Base-by-base conservation (phyloP, 1,140 invertebrate genomes). In the Saxidomus purpurata region DNA sequence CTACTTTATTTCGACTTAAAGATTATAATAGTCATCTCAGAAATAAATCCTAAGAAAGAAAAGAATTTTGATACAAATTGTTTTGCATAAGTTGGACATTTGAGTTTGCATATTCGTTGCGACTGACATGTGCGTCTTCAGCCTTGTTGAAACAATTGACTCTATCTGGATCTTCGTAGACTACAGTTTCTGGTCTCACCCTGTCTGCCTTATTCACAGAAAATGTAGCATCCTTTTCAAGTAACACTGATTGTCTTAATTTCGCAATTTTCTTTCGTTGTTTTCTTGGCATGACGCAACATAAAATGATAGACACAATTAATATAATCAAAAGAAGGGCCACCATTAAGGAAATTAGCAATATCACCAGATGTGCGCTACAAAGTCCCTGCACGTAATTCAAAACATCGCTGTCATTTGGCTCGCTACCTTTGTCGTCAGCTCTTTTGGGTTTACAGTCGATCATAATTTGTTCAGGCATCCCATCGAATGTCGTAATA, bases 241-340 rank as follows among this genome's bases (percentile, higher is more conserved):
- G n/a, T 28, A 59, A 28, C 77, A 59, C 31, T 6, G 77, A 80
- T 11, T 80, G 34, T 59, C 77, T n/a, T n/a, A 80, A 8, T 28
- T 59, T 25, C n/a, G 15, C 34, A 0, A 80, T 80, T 36, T 49
- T 19, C 28, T 47, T 34, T 6, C 52, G 77, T 34, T 80, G 77
- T 59, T 80, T 80, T 31, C 49, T 25, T 15, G 77, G 77, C 77
- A 80, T 59, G 19, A 80, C 77, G 28, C 77, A 80, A 22, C 77
- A 80, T n/a, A 80, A 34, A 49, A 55, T 80, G 47, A 80, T 55
- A 9, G 77, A 80, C 31, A 59, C 31, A 13, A 80, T 80, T 31
- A 80, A 34, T n/a, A 80, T 80, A 31, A 80, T 59, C 4, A 80
- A 6, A 3, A 80, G 77, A n/a, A 63, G 25, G 3, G 25, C 59